phyloP scores from a whole-genome alignment of 2,888 invertebrate species.

The Branchellion lobata region DNA sequence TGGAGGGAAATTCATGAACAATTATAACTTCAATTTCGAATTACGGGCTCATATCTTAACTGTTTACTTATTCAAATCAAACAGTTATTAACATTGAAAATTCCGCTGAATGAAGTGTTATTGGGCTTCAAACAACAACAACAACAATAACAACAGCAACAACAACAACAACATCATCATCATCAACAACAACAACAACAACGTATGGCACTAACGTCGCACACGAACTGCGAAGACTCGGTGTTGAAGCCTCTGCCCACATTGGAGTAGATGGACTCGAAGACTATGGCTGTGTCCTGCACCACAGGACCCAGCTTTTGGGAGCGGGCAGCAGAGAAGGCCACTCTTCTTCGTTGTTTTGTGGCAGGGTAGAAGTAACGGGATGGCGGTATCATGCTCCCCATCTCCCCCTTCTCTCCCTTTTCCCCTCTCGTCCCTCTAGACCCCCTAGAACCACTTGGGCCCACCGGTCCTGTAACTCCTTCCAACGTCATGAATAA shows the following conservation, averaged over 20 bases:
- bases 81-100: no score
- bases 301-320: slow-evolving; percentile 59
- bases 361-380: no score
- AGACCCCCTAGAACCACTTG: slow-evolving; percentile 54
- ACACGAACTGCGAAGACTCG: slow-evolving; percentile 59
- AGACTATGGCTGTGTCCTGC: slow-evolving; percentile 58
- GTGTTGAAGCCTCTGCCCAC: slow-evolving; percentile 58
- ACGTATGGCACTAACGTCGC: slow-evolving; percentile 52
- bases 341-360: slow-evolving; percentile 51
- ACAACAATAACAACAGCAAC: no score
- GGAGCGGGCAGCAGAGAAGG: slow-evolving; percentile 59
- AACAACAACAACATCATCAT: no score
- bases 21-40: not conserved
- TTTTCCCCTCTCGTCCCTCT: slow-evolving; percentile 53
- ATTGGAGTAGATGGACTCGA: slow-evolving; percentile 58
- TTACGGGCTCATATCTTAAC: no score
- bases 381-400: not conserved
- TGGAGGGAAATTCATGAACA: not conserved
- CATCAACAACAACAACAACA: no score
- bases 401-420: slow-evolving; percentile 22
- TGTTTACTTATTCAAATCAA: no score
- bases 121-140: no score
- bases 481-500: no score
- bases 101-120: no score
- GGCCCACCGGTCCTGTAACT: slow-evolving; percentile 49